A percentile compares a stretch with the other conserved stretches of the same genome.
phyloP scores from a whole-genome alignment of 1,140 invertebrate species.

The Laupala kohalensis region DNA sequence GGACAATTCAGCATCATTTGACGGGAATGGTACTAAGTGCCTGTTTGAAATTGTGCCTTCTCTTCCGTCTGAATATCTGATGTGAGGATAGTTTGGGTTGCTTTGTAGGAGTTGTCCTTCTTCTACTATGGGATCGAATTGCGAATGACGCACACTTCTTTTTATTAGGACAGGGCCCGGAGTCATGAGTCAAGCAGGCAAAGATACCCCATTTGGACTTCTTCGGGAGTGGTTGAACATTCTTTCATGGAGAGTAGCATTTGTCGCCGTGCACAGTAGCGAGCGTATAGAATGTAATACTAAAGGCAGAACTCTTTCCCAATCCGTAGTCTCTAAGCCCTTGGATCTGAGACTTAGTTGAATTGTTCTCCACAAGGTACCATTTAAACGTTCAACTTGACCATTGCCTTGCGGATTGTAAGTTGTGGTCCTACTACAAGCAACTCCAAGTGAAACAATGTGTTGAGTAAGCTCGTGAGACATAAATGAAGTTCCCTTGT shows the following conservation, averaged over 20 bases:
- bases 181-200: not conserved
- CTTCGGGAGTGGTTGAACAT: constrained; percentile 1
- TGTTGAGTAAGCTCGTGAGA: constrained; percentile 14
- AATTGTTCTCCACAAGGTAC: constrained; percentile 18
- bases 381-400: constrained; percentile 16
- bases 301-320: constrained; percentile 8
- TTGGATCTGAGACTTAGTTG: constrained; percentile 10
- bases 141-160: not conserved
- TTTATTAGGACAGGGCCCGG: constrained; percentile 8
- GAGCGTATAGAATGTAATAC: constrained; percentile 10
- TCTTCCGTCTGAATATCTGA: constrained; percentile 9
- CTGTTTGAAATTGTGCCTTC: constrained; percentile 14
- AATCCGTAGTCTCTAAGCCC: not conserved
- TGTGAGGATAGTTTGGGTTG: constrained; percentile 11
- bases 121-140: constrained; percentile 10
- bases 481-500: constrained; percentile 19
- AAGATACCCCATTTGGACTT: not conserved
- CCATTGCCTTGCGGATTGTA: constrained; percentile 15
- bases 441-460: constrained; percentile 6
- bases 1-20: too few species aligned
- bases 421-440: constrained; percentile 15
- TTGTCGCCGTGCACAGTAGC: constrained; percentile 12
- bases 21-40: too few species aligned
- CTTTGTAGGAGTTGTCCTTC: constrained; percentile 12
- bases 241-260: constrained; percentile 8